These are phyloP conservation scores for Amphimallon solstitiale DNA, from an alignment of 2,888 invertebrate species.

Conservation along the genomic window DNA sequence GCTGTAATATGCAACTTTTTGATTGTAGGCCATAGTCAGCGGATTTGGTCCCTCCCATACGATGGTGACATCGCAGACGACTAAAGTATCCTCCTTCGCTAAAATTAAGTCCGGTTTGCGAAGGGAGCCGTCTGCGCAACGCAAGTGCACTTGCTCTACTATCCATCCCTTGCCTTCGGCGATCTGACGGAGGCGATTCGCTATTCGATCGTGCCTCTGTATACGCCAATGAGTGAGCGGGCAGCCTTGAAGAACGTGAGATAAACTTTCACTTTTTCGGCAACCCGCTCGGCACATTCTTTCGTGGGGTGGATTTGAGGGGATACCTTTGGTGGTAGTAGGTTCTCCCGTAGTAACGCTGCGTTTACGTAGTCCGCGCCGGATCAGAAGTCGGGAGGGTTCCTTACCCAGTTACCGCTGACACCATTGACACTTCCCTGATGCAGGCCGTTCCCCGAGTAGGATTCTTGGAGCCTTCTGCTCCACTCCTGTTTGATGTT, in stretches of 20 bases:
- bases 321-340: constrained; percentile 48
- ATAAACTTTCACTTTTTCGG: constrained; percentile 37
- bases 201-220: constrained; percentile 37
- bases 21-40: constrained; percentile 22
- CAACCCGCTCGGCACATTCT: constrained; percentile 42
- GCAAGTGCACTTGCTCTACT: constrained; percentile 29
- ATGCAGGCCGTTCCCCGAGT: constrained; percentile 17
- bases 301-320: constrained; percentile 39
- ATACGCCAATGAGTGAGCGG: constrained; percentile 43
- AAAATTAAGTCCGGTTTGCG: constrained; percentile 39
- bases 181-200: not conserved
- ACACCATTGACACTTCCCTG: not conserved
- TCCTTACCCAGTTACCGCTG: not conserved
- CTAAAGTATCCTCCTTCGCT: not conserved
- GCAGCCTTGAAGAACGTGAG: constrained; percentile 45
- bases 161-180: constrained; percentile 28
- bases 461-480: constrained; percentile 12
- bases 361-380: constrained; percentile 47
- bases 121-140: constrained; percentile 21
- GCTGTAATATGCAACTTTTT: constrained; percentile 31
- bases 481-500: constrained; percentile 1
- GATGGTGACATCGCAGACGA: constrained; percentile 34
- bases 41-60: constrained; percentile 41
- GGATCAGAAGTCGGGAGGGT: constrained; percentile 41
- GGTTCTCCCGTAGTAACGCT: constrained; percentile 45